Evolutionary conservation across 2,797 vertebrate genomes (phyloP).

Genomic region (Crenuchus spilurus): DNA sequence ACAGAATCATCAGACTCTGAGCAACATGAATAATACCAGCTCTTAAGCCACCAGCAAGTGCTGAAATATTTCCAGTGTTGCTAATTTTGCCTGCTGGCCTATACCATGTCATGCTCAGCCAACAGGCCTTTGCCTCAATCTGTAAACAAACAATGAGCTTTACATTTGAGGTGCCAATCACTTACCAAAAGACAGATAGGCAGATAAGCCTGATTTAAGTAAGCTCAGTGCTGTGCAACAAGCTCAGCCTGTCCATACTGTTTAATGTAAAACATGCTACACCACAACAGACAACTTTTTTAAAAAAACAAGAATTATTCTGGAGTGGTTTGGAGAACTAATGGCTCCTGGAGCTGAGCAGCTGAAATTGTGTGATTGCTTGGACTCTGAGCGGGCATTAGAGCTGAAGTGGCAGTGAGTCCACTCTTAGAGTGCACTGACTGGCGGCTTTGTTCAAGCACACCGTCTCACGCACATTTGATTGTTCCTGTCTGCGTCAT

Average conservation of each 20-base stretch:
- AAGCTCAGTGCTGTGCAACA: conserved; percentile 25
- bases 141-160: conserved; percentile 41
- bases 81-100: conserved; percentile 40
- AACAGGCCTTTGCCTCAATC: conserved; percentile 33
- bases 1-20: conserved; percentile 39
- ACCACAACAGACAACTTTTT: conserved; percentile 14
- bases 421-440: conserved; percentile 20
- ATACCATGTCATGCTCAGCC: conserved; percentile 32
- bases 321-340: background rate
- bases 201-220: conserved; percentile 41
- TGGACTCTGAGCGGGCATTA: background rate
- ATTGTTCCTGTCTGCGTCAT: conserved; percentile 51
- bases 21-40: conserved; percentile 45
- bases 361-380: background rate
- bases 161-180: conserved; percentile 39
- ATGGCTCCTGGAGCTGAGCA: conserved; percentile 5
- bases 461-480: conserved; percentile 23
- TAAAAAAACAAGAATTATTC: conserved; percentile 22
- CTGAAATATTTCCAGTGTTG: conserved; percentile 45
- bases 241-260: conserved; percentile 23
- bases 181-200: conserved; percentile 32
- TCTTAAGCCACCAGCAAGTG: conserved; percentile 38
- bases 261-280: conserved; percentile 57
- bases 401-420: background rate
- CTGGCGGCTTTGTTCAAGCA: conserved; percentile 42